phyloP scores from a whole-genome alignment of 2,113 vertebrate genomes.

The Peromyscus polionotus region DNA sequence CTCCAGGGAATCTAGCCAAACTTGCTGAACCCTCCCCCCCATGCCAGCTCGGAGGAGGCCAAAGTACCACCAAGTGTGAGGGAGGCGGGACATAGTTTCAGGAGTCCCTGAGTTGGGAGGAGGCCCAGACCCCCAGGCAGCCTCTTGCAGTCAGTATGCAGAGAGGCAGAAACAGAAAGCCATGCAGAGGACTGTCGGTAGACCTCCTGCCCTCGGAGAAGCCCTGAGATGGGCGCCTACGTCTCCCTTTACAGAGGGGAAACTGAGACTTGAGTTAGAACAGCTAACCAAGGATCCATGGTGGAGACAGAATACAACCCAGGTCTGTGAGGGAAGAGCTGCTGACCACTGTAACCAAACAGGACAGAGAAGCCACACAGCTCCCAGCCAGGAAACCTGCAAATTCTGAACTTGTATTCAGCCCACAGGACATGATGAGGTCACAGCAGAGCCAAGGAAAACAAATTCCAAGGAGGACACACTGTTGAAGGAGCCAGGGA shows the following conservation, averaged over 20 bases:
- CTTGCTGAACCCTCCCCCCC: neutral
- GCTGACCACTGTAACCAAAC: no score
- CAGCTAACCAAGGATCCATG: neutral
- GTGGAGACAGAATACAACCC: neutral
- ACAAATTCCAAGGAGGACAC: neutral
- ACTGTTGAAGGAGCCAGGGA: rapidly evolving
- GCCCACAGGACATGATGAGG: neutral
- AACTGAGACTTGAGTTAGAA: neutral
- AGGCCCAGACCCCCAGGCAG: neutral
- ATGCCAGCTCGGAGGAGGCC: neutral
- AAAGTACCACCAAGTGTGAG: neutral
- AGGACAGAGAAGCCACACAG: neutral
- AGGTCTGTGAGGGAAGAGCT: neutral
- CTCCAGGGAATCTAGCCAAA: neutral
- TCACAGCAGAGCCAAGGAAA: neutral
- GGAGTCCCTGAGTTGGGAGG: neutral
- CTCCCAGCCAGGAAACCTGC: neutral
- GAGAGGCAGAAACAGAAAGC: neutral
- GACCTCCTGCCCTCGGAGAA: neutral
- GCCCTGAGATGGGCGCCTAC: neutral
- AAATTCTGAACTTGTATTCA: neutral
- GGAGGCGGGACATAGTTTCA: neutral
- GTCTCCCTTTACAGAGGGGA: neutral
- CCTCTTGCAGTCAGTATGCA: neutral
- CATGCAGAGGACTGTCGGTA: neutral